These are phyloP conservation scores for Brachionus angularis DNA, from an alignment of 1,140 invertebrate genomes.

Conservation along the genomic window DNA sequence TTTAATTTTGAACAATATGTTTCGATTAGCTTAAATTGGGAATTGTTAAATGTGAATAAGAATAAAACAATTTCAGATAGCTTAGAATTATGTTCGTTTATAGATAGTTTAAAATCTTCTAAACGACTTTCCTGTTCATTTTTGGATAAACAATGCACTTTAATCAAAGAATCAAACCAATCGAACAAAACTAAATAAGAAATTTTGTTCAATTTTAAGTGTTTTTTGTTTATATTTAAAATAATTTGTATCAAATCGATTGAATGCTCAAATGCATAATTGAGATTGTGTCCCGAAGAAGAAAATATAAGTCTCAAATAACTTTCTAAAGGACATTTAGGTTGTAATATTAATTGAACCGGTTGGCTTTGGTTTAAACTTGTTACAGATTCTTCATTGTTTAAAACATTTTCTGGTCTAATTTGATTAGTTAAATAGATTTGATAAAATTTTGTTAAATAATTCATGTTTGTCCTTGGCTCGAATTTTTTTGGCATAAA, in stretches of 20 bases:
- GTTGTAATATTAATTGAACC: not conserved
- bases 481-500: not conserved
- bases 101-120: slow-evolving; percentile 6
- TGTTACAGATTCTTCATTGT: not conserved
- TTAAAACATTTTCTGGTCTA: not conserved
- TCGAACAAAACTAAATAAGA: slow-evolving; percentile 29
- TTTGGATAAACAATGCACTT: no score
- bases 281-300: not conserved
- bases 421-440: not conserved
- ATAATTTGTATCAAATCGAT: slow-evolving; percentile 30
- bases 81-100: not conserved
- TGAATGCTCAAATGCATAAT: slow-evolving; percentile 27
- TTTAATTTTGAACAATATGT: slow-evolving; percentile 17
- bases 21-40: not conserved
- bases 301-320: slow-evolving; percentile 27
- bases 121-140: not conserved
- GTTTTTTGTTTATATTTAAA: slow-evolving; percentile 33
- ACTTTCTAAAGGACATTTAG: slow-evolving; percentile 25
- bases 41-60: slow-evolving; percentile 4
- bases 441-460: slow-evolving; percentile 36
- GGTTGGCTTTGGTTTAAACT: not conserved
- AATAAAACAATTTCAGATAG: slow-evolving; percentile 3
- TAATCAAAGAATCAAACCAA: slow-evolving; percentile 32
- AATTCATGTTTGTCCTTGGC: not conserved
- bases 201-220: not conserved